A percentile compares a stretch with the other conserved stretches of the same genome.
Conservation (phyloP, 2,797 vertebrate genomes). For the Chlorospingus flavigularis region DNA sequence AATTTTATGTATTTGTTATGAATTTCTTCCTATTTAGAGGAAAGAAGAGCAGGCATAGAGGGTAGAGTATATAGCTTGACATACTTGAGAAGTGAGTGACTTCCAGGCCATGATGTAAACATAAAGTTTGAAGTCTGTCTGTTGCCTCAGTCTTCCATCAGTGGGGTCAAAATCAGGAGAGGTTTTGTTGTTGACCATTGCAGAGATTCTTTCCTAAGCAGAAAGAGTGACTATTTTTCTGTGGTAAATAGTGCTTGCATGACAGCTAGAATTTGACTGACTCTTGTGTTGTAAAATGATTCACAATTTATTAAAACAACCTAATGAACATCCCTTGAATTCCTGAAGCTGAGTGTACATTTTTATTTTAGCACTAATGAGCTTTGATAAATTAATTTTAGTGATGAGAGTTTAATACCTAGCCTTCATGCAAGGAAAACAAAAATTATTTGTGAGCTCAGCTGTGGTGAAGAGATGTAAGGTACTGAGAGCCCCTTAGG, state of each 20-base stretch:
- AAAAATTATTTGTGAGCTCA: not conserved
- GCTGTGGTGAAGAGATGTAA: not conserved
- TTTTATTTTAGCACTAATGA: not conserved
- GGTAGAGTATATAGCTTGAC: not conserved
- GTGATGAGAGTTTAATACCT: not conserved
- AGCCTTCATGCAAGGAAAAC: not conserved
- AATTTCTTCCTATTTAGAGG: not conserved
- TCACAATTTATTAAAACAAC: not conserved
- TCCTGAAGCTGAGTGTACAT: not conserved
- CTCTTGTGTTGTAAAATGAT: not conserved
- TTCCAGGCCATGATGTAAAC: not conserved
- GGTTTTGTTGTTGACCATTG: not conserved
- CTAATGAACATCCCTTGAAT: not conserved
- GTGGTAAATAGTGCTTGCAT: not conserved
- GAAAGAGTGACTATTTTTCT: not conserved
- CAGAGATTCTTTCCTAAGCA: rapidly evolving
- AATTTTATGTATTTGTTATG: not conserved
- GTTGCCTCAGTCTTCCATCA: not conserved
- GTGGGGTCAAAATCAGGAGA: not conserved
- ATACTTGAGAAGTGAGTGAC: not conserved
- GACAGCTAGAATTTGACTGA: not conserved
- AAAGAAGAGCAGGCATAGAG: not conserved
- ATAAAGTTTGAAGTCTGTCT: not conserved
- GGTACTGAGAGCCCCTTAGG: not conserved
- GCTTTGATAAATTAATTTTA: not conserved